Evolutionary conservation across 92 coral and sea anemone species (phyloP), one percentile per base, ranked within the genome.

Genomic region (Zoanthus solanderi): DNA sequence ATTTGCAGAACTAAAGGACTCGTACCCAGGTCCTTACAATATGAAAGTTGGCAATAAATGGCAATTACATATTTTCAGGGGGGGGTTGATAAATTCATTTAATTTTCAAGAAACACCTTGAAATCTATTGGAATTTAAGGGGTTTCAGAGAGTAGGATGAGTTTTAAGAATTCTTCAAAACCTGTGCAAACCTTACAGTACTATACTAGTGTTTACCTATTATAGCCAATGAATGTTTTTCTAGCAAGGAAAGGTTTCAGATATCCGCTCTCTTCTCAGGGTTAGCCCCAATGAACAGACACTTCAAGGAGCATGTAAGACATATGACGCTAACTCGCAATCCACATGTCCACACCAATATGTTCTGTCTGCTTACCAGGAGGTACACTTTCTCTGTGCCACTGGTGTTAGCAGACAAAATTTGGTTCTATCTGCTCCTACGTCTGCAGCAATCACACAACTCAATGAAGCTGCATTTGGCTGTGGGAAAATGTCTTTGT

Each of bases 241-340:
- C 29, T 34, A 29, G 17, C 31, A 17, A 81, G 85, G 31, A 81
- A 81, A 45, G 85, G 85, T 66, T 81, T 81, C 85, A 81, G 85
- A 81, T 81, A 81, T 81, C 85, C 85, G 75, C 75, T 81, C 85
- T 81, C 16, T 81, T 81, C 63, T 81, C 85, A 81, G 65, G 75
- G 75, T 66, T 46, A 15, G 2, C 60, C 10, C 85, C 58, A 46
- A 73, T 81, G 63, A 81, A 65, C 73, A 66, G 6, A 81, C 65
- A 66, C 75, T 66, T 65, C 23, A 66, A 17, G 23, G 75, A 67
- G 85, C 85, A 81, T 45, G 44, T 81, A 46, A 46, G 66, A 56
- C 56, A 75, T 17, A 74, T 29, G 57, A 76, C 31, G 42, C 42
- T 37, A 2, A 17, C 46, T n/a, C 12, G 30, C 10, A 9, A 56